A percentile compares a stretch with the other conserved stretches of the same genome.
Conservation (phyloP, 2,797 vertebrate species). For the Gallinago nigripennis region DNA sequence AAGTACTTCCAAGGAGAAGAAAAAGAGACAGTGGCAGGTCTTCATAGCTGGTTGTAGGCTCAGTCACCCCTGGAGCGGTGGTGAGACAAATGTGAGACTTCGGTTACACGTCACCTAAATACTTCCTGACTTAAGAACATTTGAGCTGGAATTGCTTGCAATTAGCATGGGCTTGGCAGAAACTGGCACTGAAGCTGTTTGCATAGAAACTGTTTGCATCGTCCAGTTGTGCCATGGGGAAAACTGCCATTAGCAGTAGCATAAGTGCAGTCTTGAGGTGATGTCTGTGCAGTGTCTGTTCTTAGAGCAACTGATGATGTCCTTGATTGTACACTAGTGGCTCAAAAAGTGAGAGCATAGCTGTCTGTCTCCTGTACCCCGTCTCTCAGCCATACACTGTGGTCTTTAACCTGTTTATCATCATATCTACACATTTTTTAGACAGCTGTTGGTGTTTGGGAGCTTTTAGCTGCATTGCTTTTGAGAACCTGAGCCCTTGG, state of each 20-base stretch:
- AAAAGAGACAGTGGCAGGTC: not conserved
- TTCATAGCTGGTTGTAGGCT: not conserved
- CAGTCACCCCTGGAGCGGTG: not conserved
- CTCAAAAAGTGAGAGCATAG: not conserved
- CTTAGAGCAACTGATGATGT: not conserved
- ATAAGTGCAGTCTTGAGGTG: not conserved
- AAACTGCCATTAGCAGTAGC: not conserved
- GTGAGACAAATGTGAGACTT: not conserved
- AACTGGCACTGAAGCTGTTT: conserved; percentile 36
- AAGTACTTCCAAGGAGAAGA: not conserved
- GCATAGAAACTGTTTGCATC: not conserved
- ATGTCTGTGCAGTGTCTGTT: not conserved
- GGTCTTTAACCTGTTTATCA: not conserved
- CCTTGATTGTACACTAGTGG: not conserved
- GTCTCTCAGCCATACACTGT: not conserved
- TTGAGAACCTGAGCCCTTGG: not conserved
- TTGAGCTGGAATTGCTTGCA: conserved; percentile 7
- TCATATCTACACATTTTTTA: not conserved
- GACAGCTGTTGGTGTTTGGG: not conserved
- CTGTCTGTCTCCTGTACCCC: not conserved
- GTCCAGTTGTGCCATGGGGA: not conserved
- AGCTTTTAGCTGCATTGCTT: not conserved
- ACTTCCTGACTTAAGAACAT: not conserved
- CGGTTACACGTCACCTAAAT: not conserved
- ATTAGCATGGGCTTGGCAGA: conserved; percentile 57